Base-by-base conservation (phyloP, 2,113 vertebrate species). In the Cisticola juncidis region DNA sequence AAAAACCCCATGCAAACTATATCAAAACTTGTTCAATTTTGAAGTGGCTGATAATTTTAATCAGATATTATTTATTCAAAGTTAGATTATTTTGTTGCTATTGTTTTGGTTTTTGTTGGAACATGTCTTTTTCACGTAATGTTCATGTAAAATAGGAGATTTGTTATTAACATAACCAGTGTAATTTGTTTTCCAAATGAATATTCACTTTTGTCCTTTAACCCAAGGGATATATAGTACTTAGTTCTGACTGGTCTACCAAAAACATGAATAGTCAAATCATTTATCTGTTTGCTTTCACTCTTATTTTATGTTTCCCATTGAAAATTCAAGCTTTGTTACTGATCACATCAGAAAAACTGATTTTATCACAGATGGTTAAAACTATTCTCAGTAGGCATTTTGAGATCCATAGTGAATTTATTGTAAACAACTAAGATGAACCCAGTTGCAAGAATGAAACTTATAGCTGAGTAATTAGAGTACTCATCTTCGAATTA, bases 1-100 rank as follows among this genome's bases (percentile, higher is more conserved):
- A 72, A 47, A 47, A 42, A 2, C 0, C 3, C 2, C 7, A 44
- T 12, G 13, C 38, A 38, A 68, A 28, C 9, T 54, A 6, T 40
- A 23, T 54, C 54, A 26, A 61, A 79, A 48, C 22, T 9, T 42
- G 14, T 24, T 60, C 28, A 12, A 29, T 26, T 74, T 38, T 44
- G 24, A 70, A 24, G 3, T 48, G 22, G 3, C 5, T 71, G 42
- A 71, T 35, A 51, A 66, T 62, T 79, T 72, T 50, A 44, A 48
- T 35, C 18, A 84, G 38, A 48, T 44, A 64, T 42, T 40, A 10
- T 40, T 80, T 35, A 57, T 48, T 48, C 17, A 48, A 56, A 48
- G 4, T 25, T 25, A 48, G 21, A 47, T n/a, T n/a, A 3, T 15
- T n/a, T 45, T 44, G 28, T 65, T 54, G 18, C n/a, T 47, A 28